Percentiles rank a stretch among this genome's conserved stretches.
phyloP scores from a whole-genome alignment of 1,140 invertebrate species.

The Heliconius eleuchia region DNA sequence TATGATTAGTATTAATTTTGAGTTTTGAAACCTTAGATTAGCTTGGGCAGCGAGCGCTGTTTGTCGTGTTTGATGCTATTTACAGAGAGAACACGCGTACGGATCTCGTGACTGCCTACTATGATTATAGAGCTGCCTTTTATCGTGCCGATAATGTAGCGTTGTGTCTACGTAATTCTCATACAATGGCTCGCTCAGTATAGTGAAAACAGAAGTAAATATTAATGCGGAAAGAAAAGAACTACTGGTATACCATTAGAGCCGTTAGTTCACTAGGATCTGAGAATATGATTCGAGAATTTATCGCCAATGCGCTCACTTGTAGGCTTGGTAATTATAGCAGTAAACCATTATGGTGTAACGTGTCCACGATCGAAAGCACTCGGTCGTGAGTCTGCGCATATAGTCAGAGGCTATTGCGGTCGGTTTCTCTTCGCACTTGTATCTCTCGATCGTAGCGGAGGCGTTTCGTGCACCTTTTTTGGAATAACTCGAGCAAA shows the following conservation, averaged over 20 bases:
- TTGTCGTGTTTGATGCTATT: constrained; percentile 62
- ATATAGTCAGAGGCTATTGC: constrained; percentile 60
- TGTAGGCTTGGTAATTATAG: constrained; percentile 44
- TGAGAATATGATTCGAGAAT: constrained; percentile 27
- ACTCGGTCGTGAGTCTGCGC: constrained; percentile 48
- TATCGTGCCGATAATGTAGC: constrained; percentile 65
- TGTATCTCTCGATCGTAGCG: constrained; percentile 63
- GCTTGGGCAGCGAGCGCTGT: constrained; percentile 38
- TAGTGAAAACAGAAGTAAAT: constrained; percentile 51
- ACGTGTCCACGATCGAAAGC: constrained; percentile 49
- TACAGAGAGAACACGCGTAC: constrained; percentile 63
- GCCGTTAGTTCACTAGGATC: constrained; percentile 43
- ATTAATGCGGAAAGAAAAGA: constrained; percentile 55
- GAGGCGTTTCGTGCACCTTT: constrained; percentile 70
- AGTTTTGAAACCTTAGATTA: constrained; percentile 46
- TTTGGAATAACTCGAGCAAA: constrained; percentile 79
- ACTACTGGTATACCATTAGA: constrained; percentile 42
- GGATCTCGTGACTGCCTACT: constrained; percentile 60
- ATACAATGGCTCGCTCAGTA: constrained; percentile 54
- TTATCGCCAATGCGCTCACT: constrained; percentile 27
- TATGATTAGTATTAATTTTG: too few relatives aligned
- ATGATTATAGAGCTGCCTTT: constrained; percentile 62
- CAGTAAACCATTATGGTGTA: constrained; percentile 38
- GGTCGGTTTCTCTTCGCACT: constrained; percentile 74
- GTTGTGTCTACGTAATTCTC: constrained; percentile 56